A percentile compares a stretch with the other conserved stretches of the same genome.
These are phyloP conservation scores for Meiosimyza decipiens DNA, from an alignment of 2,888 invertebrate species.

Conservation along the genomic window DNA sequence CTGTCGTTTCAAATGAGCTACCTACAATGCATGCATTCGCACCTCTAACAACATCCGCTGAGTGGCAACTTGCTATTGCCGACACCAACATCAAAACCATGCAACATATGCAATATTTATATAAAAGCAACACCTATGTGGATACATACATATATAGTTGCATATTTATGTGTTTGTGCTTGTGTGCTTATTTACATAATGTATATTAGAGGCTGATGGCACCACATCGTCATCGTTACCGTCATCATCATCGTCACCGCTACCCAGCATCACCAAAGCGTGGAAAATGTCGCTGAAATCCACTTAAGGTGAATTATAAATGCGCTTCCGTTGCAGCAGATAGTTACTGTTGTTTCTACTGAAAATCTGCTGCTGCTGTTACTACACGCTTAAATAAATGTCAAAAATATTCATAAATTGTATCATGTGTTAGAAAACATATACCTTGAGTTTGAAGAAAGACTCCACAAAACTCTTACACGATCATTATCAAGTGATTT, in stretches of 20 bases:
- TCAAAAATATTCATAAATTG: not conserved
- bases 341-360: constrained; percentile 5
- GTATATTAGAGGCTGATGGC: not conserved
- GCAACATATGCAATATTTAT: constrained; percentile 28
- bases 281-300: constrained; percentile 3
- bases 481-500: no score
- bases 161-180: constrained; percentile 8
- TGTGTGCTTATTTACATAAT: not conserved
- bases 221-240: no score
- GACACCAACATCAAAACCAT: constrained; percentile 34
- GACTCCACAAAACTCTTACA: no score
- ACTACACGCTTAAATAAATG: not conserved
- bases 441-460: no score
- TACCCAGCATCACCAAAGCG: not conserved
- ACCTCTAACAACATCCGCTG: not conserved
- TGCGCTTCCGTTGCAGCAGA: constrained; percentile 22
- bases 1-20: no score
- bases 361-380: not conserved
- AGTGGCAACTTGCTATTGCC: not conserved
- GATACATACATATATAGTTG: not conserved
- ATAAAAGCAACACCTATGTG: constrained; percentile 5
- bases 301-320: constrained; percentile 16
- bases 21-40: no score
- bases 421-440: no score
- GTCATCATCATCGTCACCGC: not conserved